phyloP scores from a whole-genome alignment of 2,888 invertebrate species.

The Philereme vetulata region DNA sequence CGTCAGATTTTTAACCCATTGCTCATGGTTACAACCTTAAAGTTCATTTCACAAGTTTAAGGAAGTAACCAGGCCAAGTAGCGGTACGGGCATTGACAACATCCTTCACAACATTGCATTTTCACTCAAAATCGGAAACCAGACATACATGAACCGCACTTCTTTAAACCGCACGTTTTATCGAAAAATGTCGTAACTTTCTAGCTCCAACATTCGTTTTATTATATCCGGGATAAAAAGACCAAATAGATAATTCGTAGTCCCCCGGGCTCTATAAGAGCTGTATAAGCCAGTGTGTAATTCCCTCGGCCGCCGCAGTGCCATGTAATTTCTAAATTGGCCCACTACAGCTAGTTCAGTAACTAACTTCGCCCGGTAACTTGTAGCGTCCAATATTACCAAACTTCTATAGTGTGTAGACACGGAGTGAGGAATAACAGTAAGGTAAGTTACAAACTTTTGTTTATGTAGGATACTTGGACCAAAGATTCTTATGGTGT shows the following conservation, averaged over 20 bases:
- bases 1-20: too few species aligned
- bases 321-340: slow-evolving; percentile 32
- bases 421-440: not conserved
- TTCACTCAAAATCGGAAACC: too few species aligned
- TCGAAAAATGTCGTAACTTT: too few species aligned
- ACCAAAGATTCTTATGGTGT: not conserved
- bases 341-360: slow-evolving; percentile 25
- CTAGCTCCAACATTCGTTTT: too few species aligned
- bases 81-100: too few species aligned
- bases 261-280: not conserved
- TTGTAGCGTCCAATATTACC: slow-evolving; percentile 27
- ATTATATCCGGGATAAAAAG: not conserved
- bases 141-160: too few species aligned
- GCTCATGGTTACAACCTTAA: too few species aligned
- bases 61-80: too few species aligned
- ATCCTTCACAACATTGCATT: too few species aligned
- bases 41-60: too few species aligned
- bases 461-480: not conserved
- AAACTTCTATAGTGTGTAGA: slow-evolving; percentile 15
- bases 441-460: not conserved
- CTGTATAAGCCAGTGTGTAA: slow-evolving; percentile 15
- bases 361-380: slow-evolving; percentile 23
- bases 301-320: slow-evolving; percentile 19
- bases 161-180: too few species aligned
- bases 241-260: not conserved